Percentiles rank a stretch among this genome's conserved stretches.
Conservation (phyloP, 92 coral and sea anemone genomes). For the Anthopleura xanthogrammica region DNA sequence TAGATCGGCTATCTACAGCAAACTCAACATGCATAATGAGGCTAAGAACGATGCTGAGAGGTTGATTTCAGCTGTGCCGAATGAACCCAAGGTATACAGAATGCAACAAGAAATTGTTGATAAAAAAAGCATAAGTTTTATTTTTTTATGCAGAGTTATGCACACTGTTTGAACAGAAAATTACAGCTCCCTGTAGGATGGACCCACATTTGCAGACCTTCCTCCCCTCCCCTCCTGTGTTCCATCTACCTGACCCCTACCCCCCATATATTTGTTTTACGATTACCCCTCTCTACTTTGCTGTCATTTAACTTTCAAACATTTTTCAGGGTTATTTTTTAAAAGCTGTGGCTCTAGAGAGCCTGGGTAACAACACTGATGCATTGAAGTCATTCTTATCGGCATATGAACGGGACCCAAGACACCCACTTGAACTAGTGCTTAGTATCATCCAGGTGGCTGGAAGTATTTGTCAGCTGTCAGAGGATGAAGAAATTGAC, state of each 20-base stretch:
- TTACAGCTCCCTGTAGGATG: neutral
- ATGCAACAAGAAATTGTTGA: neutral
- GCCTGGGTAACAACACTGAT: conserved; percentile 66
- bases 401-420: conserved; percentile 70
- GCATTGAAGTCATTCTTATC: conserved; percentile 59
- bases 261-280: neutral
- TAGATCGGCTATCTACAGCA: conserved; percentile 71
- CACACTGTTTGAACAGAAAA: neutral
- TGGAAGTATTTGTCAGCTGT: conserved; percentile 61
- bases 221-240: neutral
- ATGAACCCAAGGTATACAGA: conserved; percentile 62
- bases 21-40: conserved; percentile 75
- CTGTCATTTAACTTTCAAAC: neutral
- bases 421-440: conserved; percentile 53
- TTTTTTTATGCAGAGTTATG: too few relatives aligned
- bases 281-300: neutral
- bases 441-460: conserved; percentile 53
- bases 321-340: conserved; percentile 65
- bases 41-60: conserved; percentile 86
- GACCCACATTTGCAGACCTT: too few relatives aligned
- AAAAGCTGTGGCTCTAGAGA: conserved; percentile 72
- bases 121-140: too few relatives aligned
- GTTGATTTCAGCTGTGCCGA: conserved; percentile 51
- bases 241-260: neutral
- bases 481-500: conserved; percentile 57